Conservation (phyloP, 1,140 invertebrate species). For the Aphis gossypii region DNA sequence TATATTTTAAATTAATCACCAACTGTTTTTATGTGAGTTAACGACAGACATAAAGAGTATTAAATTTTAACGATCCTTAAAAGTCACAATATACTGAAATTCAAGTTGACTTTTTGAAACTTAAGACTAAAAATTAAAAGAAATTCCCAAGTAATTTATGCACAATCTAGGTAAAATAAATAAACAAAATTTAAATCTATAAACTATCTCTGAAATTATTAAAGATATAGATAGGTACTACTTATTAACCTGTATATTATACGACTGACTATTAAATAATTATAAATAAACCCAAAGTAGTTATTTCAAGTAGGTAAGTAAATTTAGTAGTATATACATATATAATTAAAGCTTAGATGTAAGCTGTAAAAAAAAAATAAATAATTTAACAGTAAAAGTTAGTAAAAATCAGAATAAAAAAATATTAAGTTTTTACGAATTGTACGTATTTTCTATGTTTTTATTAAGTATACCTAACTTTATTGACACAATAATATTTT, state of each 20-base stretch:
- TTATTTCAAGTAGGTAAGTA: too few species aligned
- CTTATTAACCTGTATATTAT: too few species aligned
- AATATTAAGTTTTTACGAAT: not conserved
- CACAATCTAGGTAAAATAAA: too few species aligned
- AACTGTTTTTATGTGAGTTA: not conserved
- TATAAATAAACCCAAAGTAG: too few species aligned
- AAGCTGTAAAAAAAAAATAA: not conserved
- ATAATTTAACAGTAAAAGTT: not conserved
- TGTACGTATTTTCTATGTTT: not conserved
- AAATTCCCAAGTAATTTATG: too few species aligned
- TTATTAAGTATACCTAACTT: not conserved
- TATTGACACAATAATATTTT: not conserved
- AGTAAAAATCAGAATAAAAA: too few species aligned
- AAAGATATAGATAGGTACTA: too few species aligned
- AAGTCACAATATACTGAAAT: not conserved
- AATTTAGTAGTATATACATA: not conserved
- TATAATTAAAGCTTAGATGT: not conserved
- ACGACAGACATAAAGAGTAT: not conserved
- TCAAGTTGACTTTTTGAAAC: not conserved
- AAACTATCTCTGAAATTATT: too few species aligned
- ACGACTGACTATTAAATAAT: too few species aligned
- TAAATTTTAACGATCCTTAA: not conserved
- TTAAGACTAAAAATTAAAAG: not conserved
- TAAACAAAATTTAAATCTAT: too few species aligned
- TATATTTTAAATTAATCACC: not conserved